These are phyloP conservation scores for Artibeus lituratus DNA, from an alignment of 2,797 vertebrate genomes.

Conservation along the genomic window DNA sequence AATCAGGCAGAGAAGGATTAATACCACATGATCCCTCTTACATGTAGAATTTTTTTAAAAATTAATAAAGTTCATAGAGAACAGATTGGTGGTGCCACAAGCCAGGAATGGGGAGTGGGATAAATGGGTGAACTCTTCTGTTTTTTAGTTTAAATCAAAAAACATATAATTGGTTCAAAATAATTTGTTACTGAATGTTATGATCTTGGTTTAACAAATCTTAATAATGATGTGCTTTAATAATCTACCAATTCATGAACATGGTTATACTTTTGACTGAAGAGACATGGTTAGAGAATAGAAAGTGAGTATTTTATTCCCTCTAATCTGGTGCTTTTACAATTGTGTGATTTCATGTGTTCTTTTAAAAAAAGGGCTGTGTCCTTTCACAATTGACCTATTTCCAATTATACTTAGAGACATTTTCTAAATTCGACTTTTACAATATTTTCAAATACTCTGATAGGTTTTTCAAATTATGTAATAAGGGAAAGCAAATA, in stretches of 20 bases:
- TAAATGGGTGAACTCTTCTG: background rate
- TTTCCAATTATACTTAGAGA: conserved; percentile 46
- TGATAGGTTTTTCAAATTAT: conserved; percentile 58
- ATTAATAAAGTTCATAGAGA: background rate
- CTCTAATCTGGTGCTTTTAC: background rate
- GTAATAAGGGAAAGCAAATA: conserved; percentile 37
- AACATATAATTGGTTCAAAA: background rate
- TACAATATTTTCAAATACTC: conserved; percentile 58
- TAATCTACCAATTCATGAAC: background rate
- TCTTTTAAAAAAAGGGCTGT: background rate
- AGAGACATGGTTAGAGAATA: background rate
- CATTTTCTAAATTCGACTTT: conserved; percentile 36
- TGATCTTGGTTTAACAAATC: background rate
- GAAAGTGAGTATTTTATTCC: background rate
- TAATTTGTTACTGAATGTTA: background rate
- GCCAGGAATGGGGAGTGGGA: background rate
- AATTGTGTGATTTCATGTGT: background rate
- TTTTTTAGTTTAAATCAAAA: background rate
- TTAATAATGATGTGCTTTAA: background rate
- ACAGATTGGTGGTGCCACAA: background rate
- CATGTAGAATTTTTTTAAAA: background rate
- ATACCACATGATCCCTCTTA: background rate
- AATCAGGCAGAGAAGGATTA: background rate
- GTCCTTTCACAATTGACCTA: conserved; percentile 45
- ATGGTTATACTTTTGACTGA: background rate